Conservation (phyloP, 1,140 invertebrate species). For the Druon quercuslanigerum region DNA sequence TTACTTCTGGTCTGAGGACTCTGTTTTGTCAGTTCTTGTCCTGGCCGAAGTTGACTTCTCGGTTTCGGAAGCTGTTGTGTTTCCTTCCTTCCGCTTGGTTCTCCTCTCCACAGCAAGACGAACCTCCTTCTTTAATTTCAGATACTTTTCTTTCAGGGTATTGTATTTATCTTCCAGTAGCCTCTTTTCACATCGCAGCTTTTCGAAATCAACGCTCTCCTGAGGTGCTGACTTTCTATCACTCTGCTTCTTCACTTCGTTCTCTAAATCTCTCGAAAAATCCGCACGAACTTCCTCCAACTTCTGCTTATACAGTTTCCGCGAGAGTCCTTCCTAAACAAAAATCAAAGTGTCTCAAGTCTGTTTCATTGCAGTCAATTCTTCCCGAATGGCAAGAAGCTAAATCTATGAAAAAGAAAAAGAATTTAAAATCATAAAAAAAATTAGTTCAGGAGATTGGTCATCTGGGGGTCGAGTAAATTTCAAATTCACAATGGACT, state of each 20-base stretch:
- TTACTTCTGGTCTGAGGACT: conserved; percentile 73
- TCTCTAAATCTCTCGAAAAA: conserved; percentile 78
- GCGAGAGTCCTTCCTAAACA: conserved; percentile 76
- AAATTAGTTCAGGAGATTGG: too few relatives aligned
- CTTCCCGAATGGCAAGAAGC: too few relatives aligned
- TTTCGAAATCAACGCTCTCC: conserved; percentile 78
- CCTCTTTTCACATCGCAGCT: conserved; percentile 83
- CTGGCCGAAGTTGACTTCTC: conserved; percentile 79
- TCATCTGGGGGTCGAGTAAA: too few relatives aligned
- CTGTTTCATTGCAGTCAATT: background rate
- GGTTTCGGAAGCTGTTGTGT: conserved; percentile 82
- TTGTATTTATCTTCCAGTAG: conserved; percentile 85
- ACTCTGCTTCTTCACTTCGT: conserved; percentile 70
- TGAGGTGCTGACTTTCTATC: conserved; percentile 63
- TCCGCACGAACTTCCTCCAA: conserved; percentile 79
- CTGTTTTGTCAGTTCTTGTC: conserved; percentile 69
- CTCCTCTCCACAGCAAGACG: conserved; percentile 80
- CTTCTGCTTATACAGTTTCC: conserved; percentile 80
- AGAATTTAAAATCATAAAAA: too few relatives aligned
- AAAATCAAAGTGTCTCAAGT: background rate
- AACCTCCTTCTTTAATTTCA: conserved; percentile 86
- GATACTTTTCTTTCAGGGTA: conserved; percentile 88
- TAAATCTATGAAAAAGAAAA: too few relatives aligned
- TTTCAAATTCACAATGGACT: too few relatives aligned
- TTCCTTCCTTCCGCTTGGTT: conserved; percentile 77